phyloP scores from a whole-genome alignment of 35 echinoderm and acorn worm genomes.

The Ophioderma brevispina region DNA sequence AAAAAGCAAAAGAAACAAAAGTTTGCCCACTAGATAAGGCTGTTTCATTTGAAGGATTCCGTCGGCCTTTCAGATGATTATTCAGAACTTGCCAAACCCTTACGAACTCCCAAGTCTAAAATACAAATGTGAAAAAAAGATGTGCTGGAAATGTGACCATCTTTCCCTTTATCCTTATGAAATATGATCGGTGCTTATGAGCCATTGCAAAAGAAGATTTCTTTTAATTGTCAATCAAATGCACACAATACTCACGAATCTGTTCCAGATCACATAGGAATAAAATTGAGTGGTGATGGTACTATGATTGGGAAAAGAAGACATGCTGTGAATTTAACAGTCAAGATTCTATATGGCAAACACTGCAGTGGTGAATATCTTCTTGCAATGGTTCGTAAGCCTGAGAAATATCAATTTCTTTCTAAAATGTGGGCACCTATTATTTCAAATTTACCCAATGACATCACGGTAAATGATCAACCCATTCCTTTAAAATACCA shows the following conservation, averaged over 20 bases:
- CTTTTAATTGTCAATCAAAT: too few relatives aligned
- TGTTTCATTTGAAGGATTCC: too few relatives aligned
- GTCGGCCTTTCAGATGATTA: too few relatives aligned
- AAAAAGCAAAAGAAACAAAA: too few relatives aligned
- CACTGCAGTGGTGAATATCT: background rate
- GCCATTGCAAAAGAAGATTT: background rate
- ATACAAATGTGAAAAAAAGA: too few relatives aligned
- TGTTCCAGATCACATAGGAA: constrained; percentile 4
- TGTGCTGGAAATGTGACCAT: too few relatives aligned
- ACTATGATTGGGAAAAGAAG: background rate
- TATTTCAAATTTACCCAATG: background rate
- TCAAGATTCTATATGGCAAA: background rate
- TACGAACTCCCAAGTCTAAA: too few relatives aligned
- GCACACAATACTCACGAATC: background rate
- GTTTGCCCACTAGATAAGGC: too few relatives aligned
- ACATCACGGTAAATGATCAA: background rate
- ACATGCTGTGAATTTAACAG: background rate
- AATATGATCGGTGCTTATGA: constrained; percentile 11
- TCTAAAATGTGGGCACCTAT: background rate
- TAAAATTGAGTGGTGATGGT: constrained; percentile 20
- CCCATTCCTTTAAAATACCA: constrained; percentile 13
- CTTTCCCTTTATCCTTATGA: too few relatives aligned
- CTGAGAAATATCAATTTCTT: constrained; percentile 18
- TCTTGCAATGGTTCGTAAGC: constrained; percentile 17
- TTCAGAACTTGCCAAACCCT: too few relatives aligned